Base-by-base conservation (phyloP, 2,888 invertebrate genomes). In the Dastarcus helophoroides region DNA sequence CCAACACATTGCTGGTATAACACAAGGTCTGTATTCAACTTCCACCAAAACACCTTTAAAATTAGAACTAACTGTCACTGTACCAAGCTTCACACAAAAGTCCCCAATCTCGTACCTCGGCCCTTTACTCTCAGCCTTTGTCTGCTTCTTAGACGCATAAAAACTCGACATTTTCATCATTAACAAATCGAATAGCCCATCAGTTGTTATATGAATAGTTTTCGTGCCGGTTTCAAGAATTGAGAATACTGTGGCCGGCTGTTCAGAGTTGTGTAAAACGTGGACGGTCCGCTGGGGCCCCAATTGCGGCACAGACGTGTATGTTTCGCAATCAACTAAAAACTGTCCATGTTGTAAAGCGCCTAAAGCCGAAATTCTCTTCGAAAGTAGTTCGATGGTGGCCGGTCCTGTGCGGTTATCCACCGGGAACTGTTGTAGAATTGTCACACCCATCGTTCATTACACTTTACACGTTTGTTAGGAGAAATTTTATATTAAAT, bases 241-340 rank as follows among this genome's bases (percentile, higher is more conserved):
- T 5, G 91, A 83, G 63, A 93, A 94, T 2, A 90, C 89, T 0
- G 93, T 85, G 0, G 90, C 91, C 0, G 94, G 94, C 53, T 90
- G 86, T 55, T 95, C 94, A 0, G 89, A 91, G 60, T 94, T 89
- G 63, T 94, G 93, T 5, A 95, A 68, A n/a, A 94, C 80, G 60
- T 93, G 89, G 0, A 93, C 81, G 1, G 83, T 81, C 48, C 84
- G 76, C 36, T 81, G 79, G 26, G 76, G 72, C 3, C 82, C 85
- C 54, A 82, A 66, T 48, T 76, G 75, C 2, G 81, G 79, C 24
- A 79, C 75, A 1, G 86, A 84, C 22, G 78, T 77, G 53, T 85
- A 93, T 0, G 91, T 91, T 59, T 95, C 94, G 50, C 94, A 95
- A 54, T 95, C 94, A 0, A 95, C 93, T 28, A 86, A 61, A 58